Evolutionary conservation across 2,797 vertebrate genomes (phyloP).

Genomic region (Kryptopterus vitreolus): DNA sequence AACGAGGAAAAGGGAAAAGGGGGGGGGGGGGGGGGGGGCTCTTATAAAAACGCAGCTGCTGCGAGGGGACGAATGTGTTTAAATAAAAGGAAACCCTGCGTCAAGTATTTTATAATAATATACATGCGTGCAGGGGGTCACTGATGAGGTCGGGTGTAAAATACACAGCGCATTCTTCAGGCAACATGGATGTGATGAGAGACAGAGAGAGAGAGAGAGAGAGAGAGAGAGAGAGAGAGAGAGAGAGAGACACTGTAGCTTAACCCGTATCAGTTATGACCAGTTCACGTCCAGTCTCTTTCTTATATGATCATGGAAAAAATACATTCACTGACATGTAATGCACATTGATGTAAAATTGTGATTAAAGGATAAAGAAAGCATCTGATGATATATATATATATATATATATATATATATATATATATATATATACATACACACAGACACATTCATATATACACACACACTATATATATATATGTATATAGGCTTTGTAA

Average conservation of each 20-base stretch:
- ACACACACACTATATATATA: too few species aligned
- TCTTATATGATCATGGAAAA: background rate
- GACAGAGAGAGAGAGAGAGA: too few species aligned
- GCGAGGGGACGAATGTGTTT: conserved; percentile 69
- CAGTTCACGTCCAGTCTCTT: background rate
- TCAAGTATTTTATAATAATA: conserved; percentile 79
- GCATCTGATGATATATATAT: too few species aligned
- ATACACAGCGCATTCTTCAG: conserved; percentile 70
- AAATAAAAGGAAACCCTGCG: conserved; percentile 70
- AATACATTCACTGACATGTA: conserved; percentile 1
- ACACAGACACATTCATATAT: too few species aligned
- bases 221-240: conserved; percentile 54
- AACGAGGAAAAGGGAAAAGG: background rate
- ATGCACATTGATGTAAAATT: background rate
- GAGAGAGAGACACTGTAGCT: conserved; percentile 48
- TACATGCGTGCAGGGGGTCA: conserved; percentile 70
- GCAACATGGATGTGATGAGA: conserved; percentile 56
- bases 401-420: too few species aligned
- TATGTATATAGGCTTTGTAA: too few species aligned
- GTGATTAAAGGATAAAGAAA: background rate
- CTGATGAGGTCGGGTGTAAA: conserved; percentile 68
- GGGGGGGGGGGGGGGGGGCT: conserved; percentile 60
- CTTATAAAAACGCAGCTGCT: conserved; percentile 80
- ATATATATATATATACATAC: background rate
- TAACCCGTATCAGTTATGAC: conserved; percentile 6